Evolutionary conservation across 2,797 vertebrate genomes (phyloP), one percentile per base, ranked within the genome.

Genomic region (Pangasius larnaudii): DNA sequence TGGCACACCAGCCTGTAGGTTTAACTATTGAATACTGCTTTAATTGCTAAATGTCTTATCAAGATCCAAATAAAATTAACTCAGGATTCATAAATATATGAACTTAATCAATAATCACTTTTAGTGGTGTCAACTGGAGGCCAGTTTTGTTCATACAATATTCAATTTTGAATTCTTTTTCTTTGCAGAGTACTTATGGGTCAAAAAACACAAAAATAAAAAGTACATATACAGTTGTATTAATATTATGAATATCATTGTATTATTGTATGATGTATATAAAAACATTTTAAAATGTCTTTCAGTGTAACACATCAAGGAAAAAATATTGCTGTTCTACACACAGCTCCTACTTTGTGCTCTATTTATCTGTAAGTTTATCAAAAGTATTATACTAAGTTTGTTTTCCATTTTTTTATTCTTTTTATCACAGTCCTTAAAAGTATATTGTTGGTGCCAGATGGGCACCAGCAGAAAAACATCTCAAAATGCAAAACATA

Each of bases 1-100:
- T 88, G 63, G 75, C 87, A 82, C 36, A 78, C 58, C 72, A 81
- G 77, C 58, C 77, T 82, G 85, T 85, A 36, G 59, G 27, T 82
- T 74, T 46, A 80, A n/a, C 65, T 86, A 78, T 79, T 85, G 78
- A 81, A 84, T 88, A 61, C 33, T 85, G n/a, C 65, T 85, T 85
- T 87, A 33, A 81, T 74, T 80, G 49, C 49, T 22, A 22, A 67
- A 86, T 49, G 51, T 51, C 63, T 85, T 53, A 80, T 72, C 27
- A 88, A 61, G 51, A 72, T 71, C 53, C 27, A 59, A 19, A 88
- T 84, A 22, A 56, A 78, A 71, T 88, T 10, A 51, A 59, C 16
- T 27, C n/a, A 56, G 46, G 51, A 51, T 58, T 42, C 18, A 67
- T 39, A 78, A 53, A 69, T 1, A 39, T 42, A 27, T 74, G 71